Percentiles rank a stretch among this genome's conserved stretches.
These are phyloP conservation scores for Petrolisthes manimaculis DNA, from an alignment of 2,888 invertebrate species.

Conservation along the genomic window DNA sequence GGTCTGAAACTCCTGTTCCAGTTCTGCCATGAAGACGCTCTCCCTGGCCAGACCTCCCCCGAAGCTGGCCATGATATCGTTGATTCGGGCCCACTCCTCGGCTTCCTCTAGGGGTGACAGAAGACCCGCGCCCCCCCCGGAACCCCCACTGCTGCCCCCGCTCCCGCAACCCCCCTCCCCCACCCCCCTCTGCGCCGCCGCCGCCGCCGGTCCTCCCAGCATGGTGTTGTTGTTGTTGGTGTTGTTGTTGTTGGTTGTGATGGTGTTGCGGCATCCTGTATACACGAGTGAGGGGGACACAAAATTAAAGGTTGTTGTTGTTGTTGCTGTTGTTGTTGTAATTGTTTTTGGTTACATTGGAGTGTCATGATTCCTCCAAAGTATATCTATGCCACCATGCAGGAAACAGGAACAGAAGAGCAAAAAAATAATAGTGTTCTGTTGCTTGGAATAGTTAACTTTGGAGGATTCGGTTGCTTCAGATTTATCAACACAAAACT, in stretches of 20 bases:
- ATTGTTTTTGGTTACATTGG: neutral
- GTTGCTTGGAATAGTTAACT: no score
- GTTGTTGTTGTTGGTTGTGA: no score
- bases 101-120: constrained; percentile 92
- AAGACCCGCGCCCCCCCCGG: constrained; percentile 69
- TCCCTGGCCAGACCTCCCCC: constrained; percentile 77
- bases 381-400: no score
- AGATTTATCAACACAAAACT: no score
- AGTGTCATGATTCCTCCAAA: no score
- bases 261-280: constrained; percentile 26
- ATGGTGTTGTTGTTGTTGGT: no score
- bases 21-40: constrained; percentile 83
- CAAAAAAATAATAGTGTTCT: no score
- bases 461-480: no score
- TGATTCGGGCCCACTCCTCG: constrained; percentile 96
- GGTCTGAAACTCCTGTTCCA: constrained; percentile 84
- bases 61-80: constrained; percentile 94
- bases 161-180: constrained; percentile 24
- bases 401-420: no score
- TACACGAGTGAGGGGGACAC: no score
- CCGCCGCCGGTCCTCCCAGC: neutral
- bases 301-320: no score
- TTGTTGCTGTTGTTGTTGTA: constrained; percentile 1
- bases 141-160: constrained; percentile 20
- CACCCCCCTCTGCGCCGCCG: no score